Percentiles rank a stretch among this genome's conserved stretches.
phyloP scores from a whole-genome alignment of 2,797 vertebrate genomes.

The Schizopygopsis pylzovi region DNA sequence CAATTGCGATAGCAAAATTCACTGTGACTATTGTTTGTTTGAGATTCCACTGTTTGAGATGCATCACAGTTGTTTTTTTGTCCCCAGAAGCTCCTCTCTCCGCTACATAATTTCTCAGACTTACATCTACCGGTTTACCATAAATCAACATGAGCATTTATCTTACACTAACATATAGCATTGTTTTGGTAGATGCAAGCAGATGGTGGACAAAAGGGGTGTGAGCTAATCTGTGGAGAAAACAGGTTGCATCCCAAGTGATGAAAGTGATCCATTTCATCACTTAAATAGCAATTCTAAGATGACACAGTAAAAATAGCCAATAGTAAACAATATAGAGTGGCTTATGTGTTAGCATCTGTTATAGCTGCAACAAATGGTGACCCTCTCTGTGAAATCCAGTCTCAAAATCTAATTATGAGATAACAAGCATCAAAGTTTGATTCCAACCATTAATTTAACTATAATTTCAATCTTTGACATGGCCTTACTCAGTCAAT shows the following conservation, averaged over 20 bases:
- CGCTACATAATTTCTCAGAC: neutral
- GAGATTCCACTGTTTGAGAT: conserved; percentile 13
- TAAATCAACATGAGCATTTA: conserved; percentile 37
- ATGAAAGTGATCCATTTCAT: conserved; percentile 16
- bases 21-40: conserved; percentile 29
- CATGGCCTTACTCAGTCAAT: too few relatives aligned
- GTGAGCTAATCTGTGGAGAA: conserved; percentile 10
- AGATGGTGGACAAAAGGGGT: conserved; percentile 28
- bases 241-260: neutral
- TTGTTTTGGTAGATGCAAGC: conserved; percentile 19
- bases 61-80: conserved; percentile 19
- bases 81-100: conserved; percentile 13
- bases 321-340: neutral
- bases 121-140: conserved; percentile 5
- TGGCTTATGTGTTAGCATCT: neutral
- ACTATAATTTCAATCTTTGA: too few relatives aligned
- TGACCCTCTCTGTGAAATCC: too few relatives aligned
- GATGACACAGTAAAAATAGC: conserved; percentile 15
- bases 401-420: too few relatives aligned
- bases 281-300: conserved; percentile 10
- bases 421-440: too few relatives aligned
- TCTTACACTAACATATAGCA: conserved; percentile 5
- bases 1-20: neutral
- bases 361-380: neutral
- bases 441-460: too few relatives aligned